Evolutionary conservation across 1,140 invertebrate genomes (phyloP).

Genomic region (Pachypeltis micranthus): DNA sequence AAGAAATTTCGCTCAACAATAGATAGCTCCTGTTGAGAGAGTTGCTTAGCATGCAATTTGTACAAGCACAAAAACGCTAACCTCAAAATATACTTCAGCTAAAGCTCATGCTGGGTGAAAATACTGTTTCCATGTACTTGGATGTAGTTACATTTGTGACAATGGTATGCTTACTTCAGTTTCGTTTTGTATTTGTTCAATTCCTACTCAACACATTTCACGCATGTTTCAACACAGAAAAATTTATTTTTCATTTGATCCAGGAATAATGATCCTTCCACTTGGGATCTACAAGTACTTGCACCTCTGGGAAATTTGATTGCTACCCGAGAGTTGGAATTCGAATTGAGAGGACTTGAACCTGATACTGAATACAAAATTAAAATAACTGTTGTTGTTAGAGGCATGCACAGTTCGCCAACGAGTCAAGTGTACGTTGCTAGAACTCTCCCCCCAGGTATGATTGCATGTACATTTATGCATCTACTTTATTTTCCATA

Average conservation of each 20-base stretch:
- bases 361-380: slow-evolving; percentile 70
- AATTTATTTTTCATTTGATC: slow-evolving; percentile 10
- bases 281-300: slow-evolving; percentile 72
- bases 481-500: no score
- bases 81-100: no score
- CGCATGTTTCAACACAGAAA: not conserved
- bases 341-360: slow-evolving; percentile 60
- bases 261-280: slow-evolving; percentile 52
- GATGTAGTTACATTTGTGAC: slow-evolving; percentile 25
- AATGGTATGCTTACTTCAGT: not conserved
- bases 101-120: no score
- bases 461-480: not conserved
- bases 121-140: no score
- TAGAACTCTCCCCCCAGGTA: slow-evolving; percentile 43
- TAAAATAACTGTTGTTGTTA: slow-evolving; percentile 59
- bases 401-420: slow-evolving; percentile 57
- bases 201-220: no score
- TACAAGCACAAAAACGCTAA: no score
- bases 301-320: slow-evolving; percentile 71
- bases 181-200: not conserved
- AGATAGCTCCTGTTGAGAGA: no score
- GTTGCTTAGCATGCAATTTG: no score
- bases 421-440: slow-evolving; percentile 60
- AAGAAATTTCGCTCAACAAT: no score
- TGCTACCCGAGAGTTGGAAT: slow-evolving; percentile 69